phyloP scores from a whole-genome alignment of 2,797 vertebrate genomes.

The Schizothorax lantsangensis region DNA sequence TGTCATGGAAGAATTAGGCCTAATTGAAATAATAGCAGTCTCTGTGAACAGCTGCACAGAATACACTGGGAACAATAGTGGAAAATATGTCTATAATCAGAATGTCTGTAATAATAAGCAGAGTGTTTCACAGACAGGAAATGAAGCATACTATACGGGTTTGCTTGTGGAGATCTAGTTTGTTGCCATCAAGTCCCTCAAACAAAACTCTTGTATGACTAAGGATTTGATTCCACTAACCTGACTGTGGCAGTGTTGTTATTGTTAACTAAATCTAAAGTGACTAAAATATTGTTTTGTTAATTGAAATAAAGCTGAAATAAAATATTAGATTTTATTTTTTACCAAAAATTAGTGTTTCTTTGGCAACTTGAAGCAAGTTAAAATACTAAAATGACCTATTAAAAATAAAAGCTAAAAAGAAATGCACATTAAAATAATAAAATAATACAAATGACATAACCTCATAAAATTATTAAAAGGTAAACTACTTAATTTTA shows the following conservation, averaged over 20 bases:
- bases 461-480: not conserved
- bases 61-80: not conserved
- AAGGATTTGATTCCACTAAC: not conserved
- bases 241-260: not conserved
- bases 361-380: too few species aligned
- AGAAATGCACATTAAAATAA: not conserved
- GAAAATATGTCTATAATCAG: not conserved
- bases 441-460: not conserved
- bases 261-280: not conserved
- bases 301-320: not conserved
- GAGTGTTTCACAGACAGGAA: not conserved
- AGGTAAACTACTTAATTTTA: not conserved
- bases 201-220: not conserved
- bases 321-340: not conserved
- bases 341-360: not conserved
- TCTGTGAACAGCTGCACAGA: not conserved
- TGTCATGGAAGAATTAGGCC: constrained; percentile 9
- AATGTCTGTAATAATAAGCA: not conserved
- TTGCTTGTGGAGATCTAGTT: not conserved
- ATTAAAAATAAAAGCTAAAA: not conserved
- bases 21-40: constrained; percentile 4
- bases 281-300: not conserved
- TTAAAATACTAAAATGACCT: not conserved
- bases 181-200: not conserved
- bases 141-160: not conserved